Conservation (phyloP, 2,113 vertebrate genomes). For the Tragelaphus imberbis region DNA sequence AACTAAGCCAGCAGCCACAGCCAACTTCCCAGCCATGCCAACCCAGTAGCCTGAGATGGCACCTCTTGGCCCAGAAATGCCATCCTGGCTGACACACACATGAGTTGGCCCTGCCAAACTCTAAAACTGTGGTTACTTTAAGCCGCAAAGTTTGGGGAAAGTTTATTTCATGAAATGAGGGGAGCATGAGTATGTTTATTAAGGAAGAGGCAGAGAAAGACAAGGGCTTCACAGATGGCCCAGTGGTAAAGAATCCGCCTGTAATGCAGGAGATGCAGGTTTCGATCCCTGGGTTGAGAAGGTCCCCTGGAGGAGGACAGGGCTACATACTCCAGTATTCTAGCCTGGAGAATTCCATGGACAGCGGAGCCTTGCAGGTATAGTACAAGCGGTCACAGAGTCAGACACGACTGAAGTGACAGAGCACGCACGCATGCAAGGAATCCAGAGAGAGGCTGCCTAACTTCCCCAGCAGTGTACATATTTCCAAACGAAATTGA, state of each 20-base stretch:
- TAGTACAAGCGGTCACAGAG: neutral
- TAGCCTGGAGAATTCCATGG: neutral
- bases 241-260: neutral
- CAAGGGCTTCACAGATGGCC: neutral
- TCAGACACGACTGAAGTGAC: neutral
- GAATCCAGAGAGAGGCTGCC: neutral
- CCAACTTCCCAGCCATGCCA: too few species aligned
- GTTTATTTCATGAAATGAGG: neutral
- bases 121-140: neutral
- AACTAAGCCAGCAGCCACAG: neutral
- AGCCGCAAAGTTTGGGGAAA: neutral
- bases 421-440: fast-evolving
- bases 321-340: neutral
- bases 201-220: neutral
- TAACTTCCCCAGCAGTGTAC: fast-evolving
- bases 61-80: neutral
- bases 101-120: neutral
- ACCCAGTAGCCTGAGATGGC: fast-evolving
- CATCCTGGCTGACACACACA: neutral
- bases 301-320: neutral
- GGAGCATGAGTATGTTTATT: neutral
- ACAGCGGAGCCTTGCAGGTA: neutral
- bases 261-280: neutral
- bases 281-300: neutral
- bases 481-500: neutral